Percentiles rank a stretch among this genome's conserved stretches.
These are phyloP conservation scores for Tinamus major DNA, from an alignment of 2,797 vertebrate species.

Conservation along the genomic window DNA sequence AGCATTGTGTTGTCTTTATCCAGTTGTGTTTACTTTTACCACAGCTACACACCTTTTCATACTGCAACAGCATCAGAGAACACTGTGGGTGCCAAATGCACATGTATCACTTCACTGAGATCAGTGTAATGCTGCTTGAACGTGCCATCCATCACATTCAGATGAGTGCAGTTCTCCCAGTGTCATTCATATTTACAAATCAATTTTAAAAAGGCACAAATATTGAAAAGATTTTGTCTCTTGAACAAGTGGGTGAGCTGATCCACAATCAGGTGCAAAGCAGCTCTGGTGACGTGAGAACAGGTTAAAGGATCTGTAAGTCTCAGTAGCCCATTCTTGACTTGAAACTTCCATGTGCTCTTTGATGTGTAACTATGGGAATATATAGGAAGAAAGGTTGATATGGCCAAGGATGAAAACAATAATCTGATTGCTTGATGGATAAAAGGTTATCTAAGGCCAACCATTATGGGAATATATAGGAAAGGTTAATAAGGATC, in stretches of 20 bases:
- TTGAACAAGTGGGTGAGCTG: not conserved
- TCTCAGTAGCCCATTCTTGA: not conserved
- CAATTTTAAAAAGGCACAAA: not conserved
- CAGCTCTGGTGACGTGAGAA: not conserved
- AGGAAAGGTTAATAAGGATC: too few species aligned
- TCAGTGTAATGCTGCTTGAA: not conserved
- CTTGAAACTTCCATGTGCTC: not conserved
- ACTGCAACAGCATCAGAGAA: not conserved
- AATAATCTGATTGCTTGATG: too few species aligned
- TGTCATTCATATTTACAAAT: not conserved
- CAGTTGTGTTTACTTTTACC: conserved; percentile 12
- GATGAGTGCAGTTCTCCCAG: not conserved
- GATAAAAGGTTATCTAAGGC: too few species aligned
- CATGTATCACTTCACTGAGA: not conserved
- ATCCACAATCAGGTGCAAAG: not conserved
- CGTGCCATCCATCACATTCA: not conserved
- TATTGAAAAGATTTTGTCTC: not conserved
- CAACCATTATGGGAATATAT: too few species aligned
- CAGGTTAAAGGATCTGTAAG: not conserved
- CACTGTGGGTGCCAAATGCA: not conserved
- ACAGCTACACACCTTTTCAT: not conserved
- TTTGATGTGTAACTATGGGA: not conserved
- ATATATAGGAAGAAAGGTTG: too few species aligned
- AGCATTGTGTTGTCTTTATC: conserved; percentile 47
- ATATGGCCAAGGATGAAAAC: too few species aligned